A percentile compares a stretch with the other conserved stretches of the same genome.
These are phyloP conservation scores for Neolamprologus falcicula DNA, from an alignment of 2,113 vertebrate species.

Conservation along the genomic window DNA sequence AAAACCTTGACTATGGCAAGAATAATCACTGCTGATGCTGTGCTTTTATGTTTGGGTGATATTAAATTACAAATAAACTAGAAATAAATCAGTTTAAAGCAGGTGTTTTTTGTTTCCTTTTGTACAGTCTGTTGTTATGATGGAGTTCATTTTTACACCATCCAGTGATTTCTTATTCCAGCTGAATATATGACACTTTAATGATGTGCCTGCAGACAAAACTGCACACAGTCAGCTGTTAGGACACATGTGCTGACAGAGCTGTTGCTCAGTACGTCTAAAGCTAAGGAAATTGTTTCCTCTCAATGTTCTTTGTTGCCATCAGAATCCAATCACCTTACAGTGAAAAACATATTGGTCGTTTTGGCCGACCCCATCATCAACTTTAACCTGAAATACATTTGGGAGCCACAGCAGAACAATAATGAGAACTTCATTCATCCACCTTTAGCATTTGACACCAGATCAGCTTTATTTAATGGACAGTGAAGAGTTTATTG, in stretches of 20 bases:
- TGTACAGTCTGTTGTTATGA: background rate
- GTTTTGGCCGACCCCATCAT: background rate
- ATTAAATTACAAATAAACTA: background rate
- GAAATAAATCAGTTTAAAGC: background rate
- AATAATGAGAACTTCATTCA: background rate
- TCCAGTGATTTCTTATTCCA: background rate
- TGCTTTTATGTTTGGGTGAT: background rate
- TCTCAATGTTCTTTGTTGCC: background rate
- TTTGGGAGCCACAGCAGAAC: background rate
- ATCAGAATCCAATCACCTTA: background rate
- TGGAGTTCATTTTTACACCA: background rate
- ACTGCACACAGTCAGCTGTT: background rate
- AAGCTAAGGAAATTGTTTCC: background rate
- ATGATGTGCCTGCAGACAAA: background rate
- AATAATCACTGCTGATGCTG: background rate
- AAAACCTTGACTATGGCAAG: background rate
- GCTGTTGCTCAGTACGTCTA: background rate
- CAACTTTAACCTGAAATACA: background rate
- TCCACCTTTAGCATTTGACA: background rate
- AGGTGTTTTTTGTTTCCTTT: background rate
- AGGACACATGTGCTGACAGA: background rate
- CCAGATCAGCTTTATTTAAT: slow-evolving; percentile 8
- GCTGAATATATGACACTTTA: background rate
- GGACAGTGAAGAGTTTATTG: background rate
- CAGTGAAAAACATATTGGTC: background rate